phyloP scores from a whole-genome alignment of 2,113 vertebrate genomes.

The Anarrhichthys ocellatus region DNA sequence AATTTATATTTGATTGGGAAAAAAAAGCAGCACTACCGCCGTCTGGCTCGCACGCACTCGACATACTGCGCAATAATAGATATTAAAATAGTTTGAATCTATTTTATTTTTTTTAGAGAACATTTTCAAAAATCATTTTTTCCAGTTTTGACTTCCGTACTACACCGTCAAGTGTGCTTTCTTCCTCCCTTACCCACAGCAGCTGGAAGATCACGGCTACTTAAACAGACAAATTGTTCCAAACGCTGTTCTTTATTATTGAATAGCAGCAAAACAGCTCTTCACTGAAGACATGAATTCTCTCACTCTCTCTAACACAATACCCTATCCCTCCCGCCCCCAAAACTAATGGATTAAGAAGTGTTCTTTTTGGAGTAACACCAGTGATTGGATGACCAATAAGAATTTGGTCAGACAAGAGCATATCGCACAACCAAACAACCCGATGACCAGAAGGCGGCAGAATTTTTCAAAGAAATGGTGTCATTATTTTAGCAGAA shows the following conservation, averaged over 20 bases:
- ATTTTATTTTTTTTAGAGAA: not conserved
- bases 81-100: not conserved
- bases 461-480: not conserved
- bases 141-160: not conserved
- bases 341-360: not conserved
- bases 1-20: no score
- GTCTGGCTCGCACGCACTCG: no score
- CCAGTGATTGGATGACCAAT: not conserved
- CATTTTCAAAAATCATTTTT: not conserved
- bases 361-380: not conserved
- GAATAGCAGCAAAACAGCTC: no score
- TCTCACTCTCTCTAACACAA: not conserved
- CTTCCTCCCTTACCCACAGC: not conserved
- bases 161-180: not conserved
- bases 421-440: not conserved
- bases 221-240: not conserved
- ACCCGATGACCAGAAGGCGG: not conserved
- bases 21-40: no score
- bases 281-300: not conserved
- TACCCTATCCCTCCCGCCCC: not conserved
- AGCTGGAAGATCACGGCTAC: not conserved
- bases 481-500: not conserved
- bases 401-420: not conserved
- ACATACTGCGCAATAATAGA: not conserved
- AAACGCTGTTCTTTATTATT: not conserved